Base-by-base conservation (phyloP, 2,797 vertebrate genomes). In the Propithecus deckenii region DNA sequence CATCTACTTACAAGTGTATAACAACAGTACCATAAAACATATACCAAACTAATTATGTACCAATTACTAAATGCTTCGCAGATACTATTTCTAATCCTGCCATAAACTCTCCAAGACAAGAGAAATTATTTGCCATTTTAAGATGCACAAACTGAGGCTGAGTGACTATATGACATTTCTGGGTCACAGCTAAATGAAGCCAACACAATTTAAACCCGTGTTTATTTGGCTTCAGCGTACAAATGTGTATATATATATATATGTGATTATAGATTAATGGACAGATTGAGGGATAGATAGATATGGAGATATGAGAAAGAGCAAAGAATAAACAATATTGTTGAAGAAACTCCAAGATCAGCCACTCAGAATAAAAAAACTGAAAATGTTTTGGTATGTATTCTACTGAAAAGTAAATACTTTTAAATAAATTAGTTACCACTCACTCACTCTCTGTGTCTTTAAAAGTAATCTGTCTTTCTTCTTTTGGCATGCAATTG, bases 81-180 rank as follows among this genome's bases (percentile, higher is more conserved):
- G 76, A 63, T 75, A 80, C 50, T 35, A 75, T 79, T 86, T 95
- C n/a, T 57, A 91, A 71, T 61, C 12, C 15, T 92, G 12, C n/a
- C 61, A 94, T 86, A 86, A 89, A 76, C 57, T 59, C 46, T 41
- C 7, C 1, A 90, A 96, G 32, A 83, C 13, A 87, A 32, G 55
- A 75, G 41, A 84, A 95, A 69, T 46, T 72, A 57, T 63, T 86
- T 35, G 79, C 5, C 5, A 93, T 80, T 92, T 96, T 93, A 52
- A 86, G 55, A 94, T 94, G 38, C 48, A 96, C 48, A 86, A 96
- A 84, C 38, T 35, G 50, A 94, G 17, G 38, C 12, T 95, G 35
- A 48, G 17, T 65, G 20, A 84, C 41, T 57, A 67, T 28, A 22
- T 79, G n/a, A 43, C 23, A 86, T 74, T 89, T 67, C 46, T 48